These are phyloP conservation scores for Miopithecus talapoin DNA, from an alignment of 2,797 vertebrate species.

Conservation along the genomic window DNA sequence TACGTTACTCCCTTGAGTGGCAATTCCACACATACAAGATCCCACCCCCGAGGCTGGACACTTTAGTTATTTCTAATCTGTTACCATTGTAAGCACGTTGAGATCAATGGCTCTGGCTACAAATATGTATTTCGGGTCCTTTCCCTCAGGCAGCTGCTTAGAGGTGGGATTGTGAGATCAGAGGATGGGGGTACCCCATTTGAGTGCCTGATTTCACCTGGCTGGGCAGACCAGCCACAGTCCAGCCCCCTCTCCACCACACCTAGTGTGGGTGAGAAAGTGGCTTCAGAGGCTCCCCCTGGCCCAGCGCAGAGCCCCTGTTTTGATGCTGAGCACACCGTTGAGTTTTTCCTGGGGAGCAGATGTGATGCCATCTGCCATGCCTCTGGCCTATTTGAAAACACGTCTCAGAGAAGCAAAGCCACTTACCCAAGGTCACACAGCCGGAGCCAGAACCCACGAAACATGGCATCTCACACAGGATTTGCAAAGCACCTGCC, in stretches of 20 bases:
- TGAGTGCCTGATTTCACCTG: not conserved
- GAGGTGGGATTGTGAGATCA: not conserved
- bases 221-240: not conserved
- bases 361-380: not conserved
- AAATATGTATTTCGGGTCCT: not conserved
- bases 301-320: not conserved
- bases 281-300: fast-evolving
- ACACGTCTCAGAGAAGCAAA: not conserved
- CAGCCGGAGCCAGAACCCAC: not conserved
- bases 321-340: not conserved
- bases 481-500: not conserved
- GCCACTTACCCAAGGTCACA: not conserved
- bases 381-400: not conserved
- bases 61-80: not conserved
- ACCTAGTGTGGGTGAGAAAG: not conserved
- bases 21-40: fast-evolving
- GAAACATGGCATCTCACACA: not conserved
- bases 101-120: not conserved
- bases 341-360: not conserved
- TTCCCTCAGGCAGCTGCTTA: not conserved
- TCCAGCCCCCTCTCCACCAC: not conserved
- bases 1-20: fast-evolving
- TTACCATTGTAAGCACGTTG: fast-evolving
- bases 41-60: fast-evolving
- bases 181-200: not conserved